Conservation (phyloP, 2,888 invertebrate species). For the Protodeltote pygarga region DNA sequence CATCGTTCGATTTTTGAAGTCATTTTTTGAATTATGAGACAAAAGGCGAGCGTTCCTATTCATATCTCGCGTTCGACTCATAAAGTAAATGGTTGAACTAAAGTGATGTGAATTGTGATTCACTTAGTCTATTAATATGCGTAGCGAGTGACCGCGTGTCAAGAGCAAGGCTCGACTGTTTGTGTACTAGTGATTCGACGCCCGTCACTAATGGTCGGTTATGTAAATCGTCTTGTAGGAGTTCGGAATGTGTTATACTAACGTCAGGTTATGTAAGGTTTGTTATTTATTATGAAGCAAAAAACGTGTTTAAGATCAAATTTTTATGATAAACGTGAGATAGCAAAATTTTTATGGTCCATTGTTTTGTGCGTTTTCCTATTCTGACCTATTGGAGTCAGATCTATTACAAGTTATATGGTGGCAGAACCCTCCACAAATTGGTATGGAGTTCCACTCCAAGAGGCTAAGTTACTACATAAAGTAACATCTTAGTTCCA, state of each 20-base stretch:
- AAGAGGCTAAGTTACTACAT: too few species aligned
- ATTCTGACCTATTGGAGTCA: too few species aligned
- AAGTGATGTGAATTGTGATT: conserved; percentile 73
- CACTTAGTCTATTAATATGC: conserved; percentile 84
- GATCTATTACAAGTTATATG: too few species aligned
- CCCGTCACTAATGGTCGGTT: conserved; percentile 61
- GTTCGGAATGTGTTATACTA: conserved; percentile 35
- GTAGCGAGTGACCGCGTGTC: conserved; percentile 83
- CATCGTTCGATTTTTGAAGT: conserved; percentile 53
- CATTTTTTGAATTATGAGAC: conserved; percentile 49
- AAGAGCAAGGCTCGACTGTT: conserved; percentile 79
- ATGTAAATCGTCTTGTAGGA: conserved; percentile 56
- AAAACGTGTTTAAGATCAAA: conserved; percentile 13
- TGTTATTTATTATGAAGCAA: conserved; percentile 17
- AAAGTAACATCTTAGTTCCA: too few species aligned
- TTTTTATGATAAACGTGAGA: conserved; percentile 1
- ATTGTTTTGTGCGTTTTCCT: neutral
- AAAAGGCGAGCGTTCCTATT: conserved; percentile 61
- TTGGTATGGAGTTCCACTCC: too few species aligned
- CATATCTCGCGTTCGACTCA: conserved; percentile 78
- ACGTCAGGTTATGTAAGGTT: conserved; percentile 23
- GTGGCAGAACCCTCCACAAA: too few species aligned
- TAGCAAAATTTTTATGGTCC: neutral
- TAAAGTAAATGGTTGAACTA: conserved; percentile 71
- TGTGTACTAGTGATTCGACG: conserved; percentile 55